A percentile compares a stretch with the other conserved stretches of the same genome.
phyloP scores from a whole-genome alignment of 1,140 invertebrate genomes.

The Pararge aegeria region DNA sequence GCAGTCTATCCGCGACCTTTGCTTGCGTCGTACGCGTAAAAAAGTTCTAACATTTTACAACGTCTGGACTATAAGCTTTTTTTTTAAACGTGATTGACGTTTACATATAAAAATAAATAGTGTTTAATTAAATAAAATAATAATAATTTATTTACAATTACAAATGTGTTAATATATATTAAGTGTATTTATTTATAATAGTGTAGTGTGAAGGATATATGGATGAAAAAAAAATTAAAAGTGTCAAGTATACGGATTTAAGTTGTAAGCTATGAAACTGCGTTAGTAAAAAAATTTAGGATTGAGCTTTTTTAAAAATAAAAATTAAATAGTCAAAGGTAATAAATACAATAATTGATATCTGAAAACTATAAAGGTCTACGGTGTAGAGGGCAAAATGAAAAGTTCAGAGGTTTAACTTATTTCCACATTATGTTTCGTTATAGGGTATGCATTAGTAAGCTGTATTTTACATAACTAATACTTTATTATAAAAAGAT shows the following conservation, averaged over 20 bases:
- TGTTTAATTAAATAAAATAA: not conserved
- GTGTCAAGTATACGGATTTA: not conserved
- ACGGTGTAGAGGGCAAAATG: too few species aligned
- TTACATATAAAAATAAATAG: not conserved
- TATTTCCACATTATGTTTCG: too few species aligned
- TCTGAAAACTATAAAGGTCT: too few species aligned
- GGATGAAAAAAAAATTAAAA: not conserved
- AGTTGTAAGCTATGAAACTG: not conserved
- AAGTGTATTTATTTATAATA: too few species aligned
- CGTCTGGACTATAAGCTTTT: not conserved
- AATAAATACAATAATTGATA: too few species aligned
- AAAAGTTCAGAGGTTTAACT: too few species aligned
- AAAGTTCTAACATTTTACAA: slow-evolving; percentile 7
- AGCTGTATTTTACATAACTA: too few species aligned
- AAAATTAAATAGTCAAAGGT: too few species aligned
- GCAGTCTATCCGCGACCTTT: slow-evolving; percentile 44
- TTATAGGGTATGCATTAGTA: too few species aligned
- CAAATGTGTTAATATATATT: not conserved
- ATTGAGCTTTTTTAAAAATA: too few species aligned
- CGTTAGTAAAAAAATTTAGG: too few species aligned
- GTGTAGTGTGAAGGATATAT: not conserved
- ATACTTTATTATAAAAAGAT: too few species aligned
- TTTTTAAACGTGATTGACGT: not conserved
- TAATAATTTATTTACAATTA: not conserved
- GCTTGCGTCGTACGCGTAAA: slow-evolving; percentile 35